phyloP scores from a whole-genome alignment of 2,888 invertebrate genomes.

The Reticulitermes lucifugus region DNA sequence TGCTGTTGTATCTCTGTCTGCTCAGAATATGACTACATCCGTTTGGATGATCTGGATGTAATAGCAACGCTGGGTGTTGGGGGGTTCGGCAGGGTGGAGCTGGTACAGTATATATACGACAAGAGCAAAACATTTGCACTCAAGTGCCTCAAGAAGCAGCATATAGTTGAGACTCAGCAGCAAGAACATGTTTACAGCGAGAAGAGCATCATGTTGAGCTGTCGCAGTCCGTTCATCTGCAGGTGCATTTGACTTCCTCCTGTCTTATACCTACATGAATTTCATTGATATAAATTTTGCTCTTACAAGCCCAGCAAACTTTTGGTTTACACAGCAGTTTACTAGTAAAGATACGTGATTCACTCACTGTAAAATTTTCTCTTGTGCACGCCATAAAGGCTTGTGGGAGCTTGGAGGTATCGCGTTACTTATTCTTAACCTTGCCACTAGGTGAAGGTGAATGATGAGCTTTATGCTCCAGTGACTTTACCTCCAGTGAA shows the following conservation, averaged over 20 bases:
- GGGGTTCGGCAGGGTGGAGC: constrained; percentile 90
- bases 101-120: constrained; percentile 73
- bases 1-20: constrained; percentile 47
- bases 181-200: constrained; percentile 91
- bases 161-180: constrained; percentile 89
- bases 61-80: constrained; percentile 92
- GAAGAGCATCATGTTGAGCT: constrained; percentile 79
- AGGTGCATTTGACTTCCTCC: constrained; percentile 64
- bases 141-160: constrained; percentile 90
- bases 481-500: too few species aligned
- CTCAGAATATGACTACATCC: constrained; percentile 63
- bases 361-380: too few species aligned
- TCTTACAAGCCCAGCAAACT: too few species aligned
- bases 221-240: constrained; percentile 79
- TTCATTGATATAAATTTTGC: too few species aligned
- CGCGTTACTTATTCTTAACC: too few species aligned
- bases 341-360: too few species aligned
- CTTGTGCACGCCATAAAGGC: too few species aligned
- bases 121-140: constrained; percentile 78
- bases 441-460: too few species aligned
- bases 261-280: too few species aligned
- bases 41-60: constrained; percentile 78
- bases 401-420: too few species aligned
- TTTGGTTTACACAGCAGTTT: too few species aligned
- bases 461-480: too few species aligned